Evolutionary conservation across 2,888 invertebrate species (phyloP), one percentile per base, ranked within the genome.

Genomic region (Pharmacophagus antenor): DNA sequence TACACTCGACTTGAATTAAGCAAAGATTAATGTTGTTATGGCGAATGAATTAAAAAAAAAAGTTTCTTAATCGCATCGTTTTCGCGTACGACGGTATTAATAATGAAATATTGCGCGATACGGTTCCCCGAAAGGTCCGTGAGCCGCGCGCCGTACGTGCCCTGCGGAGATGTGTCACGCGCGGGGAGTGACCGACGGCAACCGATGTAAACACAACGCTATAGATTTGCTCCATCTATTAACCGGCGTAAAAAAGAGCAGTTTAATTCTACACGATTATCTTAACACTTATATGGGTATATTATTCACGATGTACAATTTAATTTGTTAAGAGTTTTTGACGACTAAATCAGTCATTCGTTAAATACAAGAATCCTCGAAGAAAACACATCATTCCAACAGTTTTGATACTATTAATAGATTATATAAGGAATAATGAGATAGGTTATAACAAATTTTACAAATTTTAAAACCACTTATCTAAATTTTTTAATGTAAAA

Each of bases 101-200:
- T 51, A 56, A 56, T 56, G 47, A 60, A 60, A 56, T 51, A 60
- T 60, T 51, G 37, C 27, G 8, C 55, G 47, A 61, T 47, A 61
- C 47, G n/a, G 25, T 61, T 61, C 61, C 51, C 41, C 56, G 61
- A 61, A 61, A 51, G 15, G 46, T 56, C 48, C 56, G 61, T 60
- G 60, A 56, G 61, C 56, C 61, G 56, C 52, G 52, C 61, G 55
- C 56, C 51, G 56, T 56, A 56, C 61, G 60, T 60, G 55, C 51
- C 2, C 44, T 51, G 51, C 22, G 17, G 56, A 56, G 61, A 56
- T 61, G 61, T 56, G 61, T 61, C 61, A 61, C 52, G 37, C 47
- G 56, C 56, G 50, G 61, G 61, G 61, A 56, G 56, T 52, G 61
- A 61, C 56, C 56, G 37, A 1, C 6, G 25, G 3, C 41, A 48